These are phyloP conservation scores for Catalaphyllia jardinei DNA, from an alignment of 64 coral and sea anemone genomes.

Conservation along the genomic window DNA sequence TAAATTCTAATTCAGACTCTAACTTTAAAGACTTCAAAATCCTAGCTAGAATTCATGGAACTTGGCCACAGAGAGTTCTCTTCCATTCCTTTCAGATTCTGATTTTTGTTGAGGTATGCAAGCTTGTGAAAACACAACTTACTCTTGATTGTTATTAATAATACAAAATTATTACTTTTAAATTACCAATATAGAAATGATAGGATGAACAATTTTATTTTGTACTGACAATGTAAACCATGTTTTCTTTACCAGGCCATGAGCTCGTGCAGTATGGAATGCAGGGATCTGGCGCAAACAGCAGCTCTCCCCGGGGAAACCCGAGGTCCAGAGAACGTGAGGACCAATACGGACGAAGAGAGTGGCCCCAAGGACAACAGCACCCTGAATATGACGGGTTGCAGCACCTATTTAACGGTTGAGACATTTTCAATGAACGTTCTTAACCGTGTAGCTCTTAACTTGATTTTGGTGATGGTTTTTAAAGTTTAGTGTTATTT, in stretches of 20 bases:
- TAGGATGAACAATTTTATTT: no score
- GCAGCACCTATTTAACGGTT: constrained; percentile 64
- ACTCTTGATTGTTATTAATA: no score
- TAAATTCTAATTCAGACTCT: no score
- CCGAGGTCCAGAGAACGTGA: not conserved
- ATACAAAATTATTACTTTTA: no score
- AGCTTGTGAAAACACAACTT: no score
- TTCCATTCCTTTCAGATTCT: no score
- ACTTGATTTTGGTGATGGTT: not conserved
- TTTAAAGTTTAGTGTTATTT: not conserved
- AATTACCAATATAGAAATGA: no score
- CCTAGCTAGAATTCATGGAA: no score
- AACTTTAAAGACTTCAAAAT: no score
- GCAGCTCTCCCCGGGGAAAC: constrained; percentile 3
- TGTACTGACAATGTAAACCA: no score
- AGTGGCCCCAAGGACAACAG: constrained; percentile 52
- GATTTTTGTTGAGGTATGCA: no score
- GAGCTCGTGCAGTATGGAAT: constrained; percentile 68
- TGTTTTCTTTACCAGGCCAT: constrained; percentile 1
- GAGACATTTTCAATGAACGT: not conserved
- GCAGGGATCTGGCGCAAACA: constrained; percentile 11
- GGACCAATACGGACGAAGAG: constrained; percentile 49
- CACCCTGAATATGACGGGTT: constrained; percentile 40
- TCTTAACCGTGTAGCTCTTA: not conserved
- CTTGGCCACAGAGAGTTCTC: no score